Evolutionary conservation across 1,140 invertebrate genomes (phyloP), one percentile per base, ranked within the genome.

Genomic region (Subanguina moxae): DNA sequence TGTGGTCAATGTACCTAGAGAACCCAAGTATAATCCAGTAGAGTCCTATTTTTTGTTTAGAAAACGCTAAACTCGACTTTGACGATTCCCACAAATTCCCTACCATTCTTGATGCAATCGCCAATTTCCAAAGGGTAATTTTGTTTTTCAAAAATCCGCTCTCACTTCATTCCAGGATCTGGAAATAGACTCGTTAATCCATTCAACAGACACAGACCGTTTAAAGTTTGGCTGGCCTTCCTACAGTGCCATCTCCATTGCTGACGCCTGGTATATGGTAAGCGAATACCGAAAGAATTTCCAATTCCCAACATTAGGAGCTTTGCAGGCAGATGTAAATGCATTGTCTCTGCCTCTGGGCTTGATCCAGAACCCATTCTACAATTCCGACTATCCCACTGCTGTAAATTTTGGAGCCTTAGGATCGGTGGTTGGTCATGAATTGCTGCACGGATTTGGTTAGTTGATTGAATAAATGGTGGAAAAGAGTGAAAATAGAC

Each of bases 381-480:
- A 86, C 78, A 83, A 86, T 62, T 83, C 84, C 32, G 82, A 83
- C 27, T 86, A 85, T 68, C 87, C 87, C 62, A 86, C 86, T 85
- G 87, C 84, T 42, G 71, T 86, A 8, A 86, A 86, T 70, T 87
- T 84, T 75, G 86, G 85, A 15, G 85, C 83, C 56, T 73, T 87
- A 28, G 86, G 86, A n/a, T 82, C 85, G n/a, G 84, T 87, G 5
- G 84, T 87, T 38, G 86, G 85, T 0, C 87, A 87, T 75, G 87
- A 87, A 78, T 80, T 87, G 25, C 84, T 84, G 17, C 86, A 87
- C 73, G 86, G 85, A 32, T 86, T 87, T 77, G 86, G 67, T 68
- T n/a, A n/a, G n/a, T n/a, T n/a, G n/a, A n/a, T n/a, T n/a, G 45
- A 15, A 25, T 3, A 52, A 52, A 7, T 52, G 3, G 1, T 15